A percentile compares a stretch with the other conserved stretches of the same genome.
These are phyloP conservation scores for Odontophorus gujanensis DNA, from an alignment of 2,113 vertebrate genomes.

Conservation along the genomic window DNA sequence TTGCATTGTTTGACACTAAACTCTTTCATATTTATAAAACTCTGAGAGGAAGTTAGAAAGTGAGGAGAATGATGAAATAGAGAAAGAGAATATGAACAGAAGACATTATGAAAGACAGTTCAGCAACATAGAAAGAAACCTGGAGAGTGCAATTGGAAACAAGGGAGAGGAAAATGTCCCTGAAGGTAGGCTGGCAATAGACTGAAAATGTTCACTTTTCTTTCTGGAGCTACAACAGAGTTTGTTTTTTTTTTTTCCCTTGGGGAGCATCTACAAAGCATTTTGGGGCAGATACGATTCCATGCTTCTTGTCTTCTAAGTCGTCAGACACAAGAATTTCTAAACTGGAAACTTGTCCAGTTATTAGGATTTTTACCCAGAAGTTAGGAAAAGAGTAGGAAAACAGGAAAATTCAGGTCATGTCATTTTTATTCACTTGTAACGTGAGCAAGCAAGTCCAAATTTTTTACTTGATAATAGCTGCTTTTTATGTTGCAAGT, in stretches of 20 bases:
- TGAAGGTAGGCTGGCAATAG: neutral
- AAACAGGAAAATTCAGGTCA: constrained; percentile 27
- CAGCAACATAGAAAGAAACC: neutral
- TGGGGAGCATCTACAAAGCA: neutral
- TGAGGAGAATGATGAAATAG: neutral
- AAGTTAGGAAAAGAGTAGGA: neutral
- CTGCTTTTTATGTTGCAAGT: neutral
- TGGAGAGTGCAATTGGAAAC: neutral
- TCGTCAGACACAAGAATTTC: neutral
- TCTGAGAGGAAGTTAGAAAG: neutral
- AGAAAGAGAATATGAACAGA: neutral
- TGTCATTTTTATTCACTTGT: neutral
- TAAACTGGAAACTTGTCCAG: neutral
- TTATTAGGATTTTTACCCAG: neutral
- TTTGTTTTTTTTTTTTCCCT: neutral
- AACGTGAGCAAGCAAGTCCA: neutral
- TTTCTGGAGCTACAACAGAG: neutral
- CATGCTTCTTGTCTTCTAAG: neutral
- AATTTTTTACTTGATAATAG: neutral
- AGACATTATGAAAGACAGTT: neutral
- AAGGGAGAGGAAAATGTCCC: neutral
- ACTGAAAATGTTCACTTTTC: neutral
- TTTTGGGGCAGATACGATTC: neutral
- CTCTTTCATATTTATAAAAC: neutral
- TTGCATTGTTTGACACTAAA: neutral